phyloP scores from a whole-genome alignment of 2,888 invertebrate species.

The Tupiocoris notatus region DNA sequence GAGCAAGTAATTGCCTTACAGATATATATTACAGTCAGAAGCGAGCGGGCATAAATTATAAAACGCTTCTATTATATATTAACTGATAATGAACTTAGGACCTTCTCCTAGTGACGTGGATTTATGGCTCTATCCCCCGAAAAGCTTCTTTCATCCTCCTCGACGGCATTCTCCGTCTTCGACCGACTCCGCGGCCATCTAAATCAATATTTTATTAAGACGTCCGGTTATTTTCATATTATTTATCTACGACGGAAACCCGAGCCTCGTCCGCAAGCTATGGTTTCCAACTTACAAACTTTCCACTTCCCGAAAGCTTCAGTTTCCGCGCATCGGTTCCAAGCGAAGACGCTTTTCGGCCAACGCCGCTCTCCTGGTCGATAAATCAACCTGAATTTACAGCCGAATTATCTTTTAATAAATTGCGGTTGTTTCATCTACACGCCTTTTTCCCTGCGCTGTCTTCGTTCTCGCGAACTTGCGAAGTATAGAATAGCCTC shows the following conservation, averaged over 20 bases:
- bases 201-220: conserved; percentile 46
- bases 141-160: neutral
- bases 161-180: neutral
- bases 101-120: conserved; percentile 32
- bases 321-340: conserved; percentile 4
- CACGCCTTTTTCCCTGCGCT: neutral
- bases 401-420: conserved; percentile 33
- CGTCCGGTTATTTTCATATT: conserved; percentile 42
- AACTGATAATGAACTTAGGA: conserved; percentile 47
- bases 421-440: conserved; percentile 35
- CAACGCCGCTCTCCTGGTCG: neutral
- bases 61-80: conserved; percentile 48
- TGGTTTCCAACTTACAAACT: neutral
- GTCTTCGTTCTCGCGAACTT: neutral
- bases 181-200: conserved; percentile 40
- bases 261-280: neutral
- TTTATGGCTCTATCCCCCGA: conserved; percentile 45
- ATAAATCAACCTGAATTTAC: conserved; percentile 25
- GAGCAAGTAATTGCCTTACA: conserved; percentile 43
- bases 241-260: conserved; percentile 33
- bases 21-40: conserved; percentile 46
- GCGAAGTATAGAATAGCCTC: neutral
- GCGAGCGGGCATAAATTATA: conserved; percentile 46
- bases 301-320: conserved; percentile 14
- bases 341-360: neutral